Evolutionary conservation across 1,140 invertebrate genomes (phyloP).

Genomic region (Bombus fervidus): DNA sequence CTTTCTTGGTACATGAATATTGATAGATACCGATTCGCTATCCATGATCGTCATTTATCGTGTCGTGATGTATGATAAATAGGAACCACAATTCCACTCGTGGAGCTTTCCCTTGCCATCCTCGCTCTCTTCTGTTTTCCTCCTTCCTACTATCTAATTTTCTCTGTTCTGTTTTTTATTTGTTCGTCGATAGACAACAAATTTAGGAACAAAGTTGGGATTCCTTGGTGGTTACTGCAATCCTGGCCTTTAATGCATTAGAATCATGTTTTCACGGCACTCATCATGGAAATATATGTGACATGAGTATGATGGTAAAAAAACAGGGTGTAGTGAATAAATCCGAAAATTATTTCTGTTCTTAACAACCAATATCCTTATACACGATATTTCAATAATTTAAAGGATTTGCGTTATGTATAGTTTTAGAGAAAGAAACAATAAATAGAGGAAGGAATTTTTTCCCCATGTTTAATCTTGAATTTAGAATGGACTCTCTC

Average conservation of each 20-base stretch:
- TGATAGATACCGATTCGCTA: slow-evolving; percentile 45
- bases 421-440: too few relatives aligned
- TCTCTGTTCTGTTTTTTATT: background rate
- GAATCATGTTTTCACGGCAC: slow-evolving; percentile 61
- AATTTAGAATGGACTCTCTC: too few relatives aligned
- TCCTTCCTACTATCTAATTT: background rate
- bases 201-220: slow-evolving; percentile 2
- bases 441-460: too few relatives aligned
- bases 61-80: slow-evolving; percentile 18
- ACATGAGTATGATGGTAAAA: too few relatives aligned
- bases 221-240: slow-evolving; percentile 41
- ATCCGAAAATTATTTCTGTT: too few relatives aligned
- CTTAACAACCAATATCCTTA: too few relatives aligned
- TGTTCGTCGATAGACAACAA: slow-evolving; percentile 29
- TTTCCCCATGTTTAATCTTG: too few relatives aligned
- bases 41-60: slow-evolving; percentile 18
- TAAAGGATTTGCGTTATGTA: too few relatives aligned
- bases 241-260: slow-evolving; percentile 60
- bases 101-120: background rate
- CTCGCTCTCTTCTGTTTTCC: too few relatives aligned
- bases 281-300: background rate
- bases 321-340: too few relatives aligned
- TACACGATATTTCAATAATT: too few relatives aligned
- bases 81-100: slow-evolving; percentile 12
- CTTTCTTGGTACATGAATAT: slow-evolving; percentile 37